Percentiles rank a stretch among this genome's conserved stretches.
These are phyloP conservation scores for Nansenia antarctica DNA, from an alignment of 2,113 vertebrate species.

Conservation along the genomic window DNA sequence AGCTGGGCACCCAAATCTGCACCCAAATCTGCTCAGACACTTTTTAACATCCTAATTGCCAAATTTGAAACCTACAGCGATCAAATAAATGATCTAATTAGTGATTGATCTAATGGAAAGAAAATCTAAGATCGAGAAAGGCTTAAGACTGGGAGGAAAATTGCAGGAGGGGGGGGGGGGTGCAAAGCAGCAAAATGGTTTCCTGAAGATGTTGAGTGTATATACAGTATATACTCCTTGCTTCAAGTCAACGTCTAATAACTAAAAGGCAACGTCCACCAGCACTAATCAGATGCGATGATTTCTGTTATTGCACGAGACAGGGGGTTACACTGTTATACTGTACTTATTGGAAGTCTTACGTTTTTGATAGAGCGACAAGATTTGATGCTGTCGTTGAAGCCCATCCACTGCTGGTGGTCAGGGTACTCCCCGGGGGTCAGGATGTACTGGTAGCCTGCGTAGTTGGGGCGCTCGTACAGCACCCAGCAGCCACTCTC, in stretches of 20 bases:
- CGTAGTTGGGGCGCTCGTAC: constrained; percentile 63
- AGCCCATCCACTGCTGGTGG: constrained; percentile 65
- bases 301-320: no score
- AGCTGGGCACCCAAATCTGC: constrained; percentile 15
- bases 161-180: no score
- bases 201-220: no score
- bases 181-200: not conserved
- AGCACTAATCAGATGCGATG: no score
- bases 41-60: constrained; percentile 6
- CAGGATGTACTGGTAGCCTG: constrained; percentile 65
- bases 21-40: constrained; percentile 9
- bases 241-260: not conserved
- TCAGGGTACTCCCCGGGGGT: constrained; percentile 67
- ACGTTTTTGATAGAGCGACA: constrained; percentile 66
- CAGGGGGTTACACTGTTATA: not conserved
- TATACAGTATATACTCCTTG: not conserved
- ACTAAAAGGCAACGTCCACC: not conserved
- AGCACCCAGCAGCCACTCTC: constrained; percentile 70
- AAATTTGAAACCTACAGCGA: not conserved
- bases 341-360: constrained; percentile 17
- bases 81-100: not conserved
- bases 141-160: not conserved
- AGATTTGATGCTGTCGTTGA: constrained; percentile 64
- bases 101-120: not conserved
- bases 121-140: not conserved